Base-by-base conservation (phyloP, 2,113 vertebrate species). In the Phodopus roborovskii region DNA sequence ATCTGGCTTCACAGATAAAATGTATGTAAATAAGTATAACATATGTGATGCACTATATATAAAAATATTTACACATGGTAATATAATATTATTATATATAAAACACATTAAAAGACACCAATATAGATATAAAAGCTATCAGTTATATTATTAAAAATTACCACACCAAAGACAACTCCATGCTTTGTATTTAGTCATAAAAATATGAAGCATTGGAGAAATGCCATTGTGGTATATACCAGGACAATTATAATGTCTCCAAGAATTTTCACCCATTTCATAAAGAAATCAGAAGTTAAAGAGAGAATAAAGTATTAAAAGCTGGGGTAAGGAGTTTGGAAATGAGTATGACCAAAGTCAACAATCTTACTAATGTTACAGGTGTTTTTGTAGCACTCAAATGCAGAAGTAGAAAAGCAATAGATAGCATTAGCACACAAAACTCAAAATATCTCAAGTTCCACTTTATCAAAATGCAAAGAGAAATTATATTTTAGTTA, bases 171-270 rank as follows among this genome's bases (percentile, higher is more conserved):
- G 71, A 73, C 24, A 48, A 26, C 6, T 28, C 5, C 5, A 45
- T 24, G 24, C 13, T 26, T 26, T 75, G 42, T 28, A 48, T 75
- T 75, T 5, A 6, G 24, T 28, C 45, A 5, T 48, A 28, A 75
- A 45, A 26, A 7, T 48, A 26, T 48, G 26, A 75, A 75, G 28
- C 2, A 45, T 75, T 75, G 26, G 7, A 22, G 70, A 75, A 28
- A 48, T 5, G 26, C 28, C 1, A 48, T 75, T 48, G 12, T 48
- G 5, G 20, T 42, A 22, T 42, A 4, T 22, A 42, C 8, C 4
- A 74, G 20, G 1, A 39, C 4, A 42, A 42, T 10, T 10, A 5
- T 26, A 74, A 24, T 9, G 4, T 1, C 26, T 22, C 2, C 3
- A 19, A 39, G 70, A 36, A 4, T 70, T 36, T 70, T 7, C 70